These are phyloP conservation scores for Glyphotaelius pellucidus DNA, from an alignment of 2,888 invertebrate species.

Conservation along the genomic window DNA sequence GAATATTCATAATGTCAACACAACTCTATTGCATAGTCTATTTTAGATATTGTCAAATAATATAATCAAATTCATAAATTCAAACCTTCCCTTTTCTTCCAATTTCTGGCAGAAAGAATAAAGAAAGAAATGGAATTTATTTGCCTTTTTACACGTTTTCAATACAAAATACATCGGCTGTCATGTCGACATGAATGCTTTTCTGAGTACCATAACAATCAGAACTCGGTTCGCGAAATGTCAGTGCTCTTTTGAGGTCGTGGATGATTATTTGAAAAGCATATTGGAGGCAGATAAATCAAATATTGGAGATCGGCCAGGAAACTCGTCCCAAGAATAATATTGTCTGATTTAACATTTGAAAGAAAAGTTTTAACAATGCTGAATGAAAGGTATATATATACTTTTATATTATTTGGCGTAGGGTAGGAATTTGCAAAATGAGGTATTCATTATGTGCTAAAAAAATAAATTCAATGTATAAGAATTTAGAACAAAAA, in stretches of 20 bases:
- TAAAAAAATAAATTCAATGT: background rate
- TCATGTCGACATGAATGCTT: background rate
- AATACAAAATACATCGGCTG: background rate
- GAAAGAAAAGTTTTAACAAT: background rate
- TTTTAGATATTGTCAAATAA: too few species aligned
- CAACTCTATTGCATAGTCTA: too few species aligned
- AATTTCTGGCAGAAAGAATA: background rate
- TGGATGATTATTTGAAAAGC: background rate
- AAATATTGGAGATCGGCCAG: background rate
- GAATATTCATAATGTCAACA: too few species aligned
- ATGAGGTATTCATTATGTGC: background rate
- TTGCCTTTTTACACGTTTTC: background rate
- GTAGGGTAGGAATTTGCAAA: background rate
- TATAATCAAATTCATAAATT: too few species aligned
- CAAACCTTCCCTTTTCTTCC: too few species aligned
- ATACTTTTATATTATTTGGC: background rate
- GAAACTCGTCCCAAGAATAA: background rate
- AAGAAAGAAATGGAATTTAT: background rate
- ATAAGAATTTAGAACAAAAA: too few species aligned
- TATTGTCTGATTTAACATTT: background rate
- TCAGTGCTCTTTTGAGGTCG: background rate
- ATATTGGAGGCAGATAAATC: background rate
- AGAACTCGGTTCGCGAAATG: background rate
- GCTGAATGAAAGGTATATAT: background rate
- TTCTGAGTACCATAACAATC: background rate